A percentile compares a stretch with the other conserved stretches of the same genome.
Conservation (phyloP, 2,888 invertebrate species). For the Venustoraphidia nigricollis region DNA sequence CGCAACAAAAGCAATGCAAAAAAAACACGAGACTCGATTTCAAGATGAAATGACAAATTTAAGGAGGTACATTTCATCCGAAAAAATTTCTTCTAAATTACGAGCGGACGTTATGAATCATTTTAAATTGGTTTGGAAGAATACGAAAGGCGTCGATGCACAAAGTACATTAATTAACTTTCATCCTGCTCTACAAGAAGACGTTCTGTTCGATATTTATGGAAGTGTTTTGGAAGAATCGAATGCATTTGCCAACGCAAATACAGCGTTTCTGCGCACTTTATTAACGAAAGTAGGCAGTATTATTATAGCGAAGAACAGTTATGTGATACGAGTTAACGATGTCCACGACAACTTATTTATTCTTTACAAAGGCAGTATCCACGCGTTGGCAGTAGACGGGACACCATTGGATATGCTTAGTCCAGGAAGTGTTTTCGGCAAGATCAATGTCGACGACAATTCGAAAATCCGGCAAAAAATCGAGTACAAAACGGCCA, state of each 20-base stretch:
- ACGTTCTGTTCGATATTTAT: slow-evolving; percentile 12
- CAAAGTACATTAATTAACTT: slow-evolving; percentile 8
- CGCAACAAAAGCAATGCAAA: too few relatives aligned
- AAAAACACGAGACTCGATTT: too few relatives aligned
- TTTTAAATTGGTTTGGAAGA: slow-evolving; percentile 15
- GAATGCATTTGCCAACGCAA: slow-evolving; percentile 8
- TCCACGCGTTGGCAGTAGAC: slow-evolving; percentile 16
- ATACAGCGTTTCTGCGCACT: slow-evolving; percentile 10
- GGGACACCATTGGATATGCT: slow-evolving; percentile 11
- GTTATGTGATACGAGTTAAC: slow-evolving; percentile 12
- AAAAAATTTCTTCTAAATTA: background rate
- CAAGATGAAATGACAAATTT: too few relatives aligned
- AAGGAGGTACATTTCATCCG: too few relatives aligned
- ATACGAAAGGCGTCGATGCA: slow-evolving; percentile 10
- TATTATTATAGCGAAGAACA: slow-evolving; percentile 8
- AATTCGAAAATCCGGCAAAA: slow-evolving; percentile 12
- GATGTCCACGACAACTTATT: slow-evolving; percentile 14
- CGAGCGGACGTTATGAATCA: slow-evolving; percentile 7
- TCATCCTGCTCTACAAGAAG: slow-evolving; percentile 12
- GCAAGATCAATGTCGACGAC: slow-evolving; percentile 12
- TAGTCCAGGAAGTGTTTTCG: slow-evolving; percentile 15
- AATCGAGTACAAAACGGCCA: slow-evolving; percentile 1
- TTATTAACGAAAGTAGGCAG: background rate
- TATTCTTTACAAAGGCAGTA: slow-evolving; percentile 13
- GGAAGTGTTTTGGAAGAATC: slow-evolving; percentile 8